Base-by-base conservation (phyloP, 1,140 invertebrate species). In the Acyrthosiphon pisum region DNA sequence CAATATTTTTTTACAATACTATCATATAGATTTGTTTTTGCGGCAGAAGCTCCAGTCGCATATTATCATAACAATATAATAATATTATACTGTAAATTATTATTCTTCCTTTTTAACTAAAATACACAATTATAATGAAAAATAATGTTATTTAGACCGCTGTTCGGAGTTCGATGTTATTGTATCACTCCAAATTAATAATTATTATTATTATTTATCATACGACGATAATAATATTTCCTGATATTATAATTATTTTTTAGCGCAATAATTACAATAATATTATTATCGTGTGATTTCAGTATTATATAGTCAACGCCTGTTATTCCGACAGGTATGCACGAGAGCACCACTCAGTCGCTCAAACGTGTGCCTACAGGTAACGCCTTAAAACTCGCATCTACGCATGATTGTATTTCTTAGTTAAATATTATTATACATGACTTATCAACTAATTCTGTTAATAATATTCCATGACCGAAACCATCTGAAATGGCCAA, bases 351-450 rank as follows among this genome's bases (percentile, higher is more conserved):
- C 23, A 93, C 91, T n/a, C n/a, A 1, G 76, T 84, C 68, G 76
- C 76, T 11, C 26, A 2, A 11, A 22, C 81, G 81, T 86, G n/a
- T 86, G 91, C 91, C 91, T 93, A 93, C 76, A 84, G 91, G 91
- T 86, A 56, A 86, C 91, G 91, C 91, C 91, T 50, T 93, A 50
- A 53, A 84, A 84, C 53, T 6, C 11, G 3, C 23, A 41, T 44
- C 8, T 6, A n/a, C 30, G 20, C 60, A 18, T 30, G 23, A 53
- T n/a, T 6, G 60, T 76, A 76, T 18, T n/a, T 35, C 4, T 76
- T n/a, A 7, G 6, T n/a, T 76, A 68, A 56, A 41, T 41, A 41
- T 41, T 41, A 41, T 41, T 41, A 56, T 53, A 6, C 0, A 6
- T 53, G 6, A 53, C 23, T 53, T 53, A 22, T 53, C 50, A 53